These are phyloP conservation scores for Andricus curvator DNA, from an alignment of 2,888 invertebrate species.

Conservation along the genomic window DNA sequence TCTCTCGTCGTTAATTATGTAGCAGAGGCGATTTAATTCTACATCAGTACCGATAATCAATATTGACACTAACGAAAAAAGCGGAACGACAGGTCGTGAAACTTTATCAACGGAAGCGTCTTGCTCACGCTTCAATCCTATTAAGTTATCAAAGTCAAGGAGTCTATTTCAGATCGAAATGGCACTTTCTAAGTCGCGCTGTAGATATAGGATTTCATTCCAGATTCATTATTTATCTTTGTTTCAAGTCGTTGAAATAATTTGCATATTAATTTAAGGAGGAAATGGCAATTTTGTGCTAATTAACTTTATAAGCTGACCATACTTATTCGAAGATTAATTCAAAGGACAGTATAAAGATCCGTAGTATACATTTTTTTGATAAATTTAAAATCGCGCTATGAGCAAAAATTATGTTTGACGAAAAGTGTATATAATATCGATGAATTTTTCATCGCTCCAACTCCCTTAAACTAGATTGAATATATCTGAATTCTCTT, in stretches of 20 bases:
- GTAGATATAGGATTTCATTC: constrained; percentile 12
- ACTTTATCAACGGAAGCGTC: constrained; percentile 27
- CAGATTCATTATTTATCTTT: not conserved
- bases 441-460: too few species aligned
- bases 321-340: not conserved
- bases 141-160: constrained; percentile 25
- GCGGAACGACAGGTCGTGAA: constrained; percentile 27
- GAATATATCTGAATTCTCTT: too few species aligned
- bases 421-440: too few species aligned
- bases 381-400: too few species aligned
- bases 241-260: not conserved
- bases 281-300: not conserved
- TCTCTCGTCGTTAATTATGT: constrained; percentile 13
- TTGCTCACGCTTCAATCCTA: constrained; percentile 35
- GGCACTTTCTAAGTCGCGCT: not conserved
- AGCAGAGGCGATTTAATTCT: not conserved
- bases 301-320: not conserved
- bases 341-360: not conserved
- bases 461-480: too few species aligned
- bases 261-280: not conserved
- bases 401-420: too few species aligned
- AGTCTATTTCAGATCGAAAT: constrained; percentile 11
- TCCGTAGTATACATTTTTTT: too few species aligned
- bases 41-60: constrained; percentile 8
- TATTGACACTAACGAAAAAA: not conserved